A percentile compares a stretch with the other conserved stretches of the same genome.
Conservation (phyloP, 2,888 invertebrate genomes). For the Holacanthella duospinosa region DNA sequence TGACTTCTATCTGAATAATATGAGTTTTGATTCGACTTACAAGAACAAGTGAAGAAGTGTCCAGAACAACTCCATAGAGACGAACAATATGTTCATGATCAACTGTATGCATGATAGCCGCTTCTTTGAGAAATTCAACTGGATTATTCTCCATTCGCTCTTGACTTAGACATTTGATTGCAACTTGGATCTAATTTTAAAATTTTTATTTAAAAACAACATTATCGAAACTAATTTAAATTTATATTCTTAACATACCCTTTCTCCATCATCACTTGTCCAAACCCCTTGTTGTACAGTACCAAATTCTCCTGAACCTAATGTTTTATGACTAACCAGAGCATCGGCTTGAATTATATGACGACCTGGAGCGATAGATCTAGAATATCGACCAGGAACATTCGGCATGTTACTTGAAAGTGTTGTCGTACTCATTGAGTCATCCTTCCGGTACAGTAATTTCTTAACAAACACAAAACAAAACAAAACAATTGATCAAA, state of each 20-base stretch:
- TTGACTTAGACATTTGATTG: slow-evolving; percentile 88
- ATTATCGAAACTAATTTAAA: not conserved
- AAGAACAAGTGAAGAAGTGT: slow-evolving; percentile 70
- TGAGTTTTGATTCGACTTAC: slow-evolving; percentile 41
- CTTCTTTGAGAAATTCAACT: slow-evolving; percentile 93
- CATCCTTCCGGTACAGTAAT: slow-evolving; percentile 51
- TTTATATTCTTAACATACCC: slow-evolving; percentile 48
- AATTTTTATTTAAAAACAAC: slow-evolving; percentile 38
- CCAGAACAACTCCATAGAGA: slow-evolving; percentile 93
- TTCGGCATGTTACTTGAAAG: slow-evolving; percentile 31
- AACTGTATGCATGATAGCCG: slow-evolving; percentile 95
- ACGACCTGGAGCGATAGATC: slow-evolving; percentile 21
- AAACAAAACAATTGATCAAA: slow-evolving; percentile 25
- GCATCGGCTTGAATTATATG: slow-evolving; percentile 54
- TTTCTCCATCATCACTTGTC: slow-evolving; percentile 79
- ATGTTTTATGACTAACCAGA: slow-evolving; percentile 83
- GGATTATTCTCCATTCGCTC: slow-evolving; percentile 94
- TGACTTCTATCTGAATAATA: not conserved
- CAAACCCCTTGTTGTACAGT: slow-evolving; percentile 96
- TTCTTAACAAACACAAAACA: too few species aligned
- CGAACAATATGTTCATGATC: slow-evolving; percentile 94
- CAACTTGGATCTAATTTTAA: slow-evolving; percentile 90
- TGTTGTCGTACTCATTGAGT: slow-evolving; percentile 33
- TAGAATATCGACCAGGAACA: slow-evolving; percentile 18
- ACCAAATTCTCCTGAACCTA: slow-evolving; percentile 96